Base-by-base conservation (phyloP, 2,888 invertebrate species). In the Zaprionus obscuricornis region DNA sequence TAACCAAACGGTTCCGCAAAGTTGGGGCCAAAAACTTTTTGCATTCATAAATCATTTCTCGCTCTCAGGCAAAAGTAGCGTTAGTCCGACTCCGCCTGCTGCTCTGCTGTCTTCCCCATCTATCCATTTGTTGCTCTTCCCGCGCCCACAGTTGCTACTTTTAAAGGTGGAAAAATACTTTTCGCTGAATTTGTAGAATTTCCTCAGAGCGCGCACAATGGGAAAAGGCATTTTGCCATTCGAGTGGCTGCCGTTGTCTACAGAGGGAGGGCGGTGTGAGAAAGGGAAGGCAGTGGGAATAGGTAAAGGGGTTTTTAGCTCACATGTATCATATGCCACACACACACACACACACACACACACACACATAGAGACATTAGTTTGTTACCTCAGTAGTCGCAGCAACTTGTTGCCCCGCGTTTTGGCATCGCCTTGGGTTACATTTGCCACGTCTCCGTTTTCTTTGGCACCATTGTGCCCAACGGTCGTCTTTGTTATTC, bases 141-240 rank as follows among this genome's bases (percentile, higher is more conserved):
- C 24, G 24, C 36, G 34, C 27, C 29, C 17, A 22, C n/a, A 17
- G 10, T 14, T 47, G 33, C 31, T 73, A 50, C 34, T 68, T 81
- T 85, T 79, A 74, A 84, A 81, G 81, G 81, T 84, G 82, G 62
- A 81, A 81, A 76, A 78, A 86, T 84, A 81, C 75, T 81, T 81
- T 81, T 84, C 86, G 81, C 81, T 81, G 81, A 81, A 86, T 81
- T 84, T 75, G 81, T 81, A 86, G 74, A 86, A 81, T 65, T 84
- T 66, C 47, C 50, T 5, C 4, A 20, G 24, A 62, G 37, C 34
- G 36, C 22, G 36, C 49, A 16, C 29, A 36, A 10, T 7, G 26
- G 17, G 18, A 20, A 50, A 26, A 31, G 29, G 24, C 22, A 45
- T 20, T 10, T 40, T 50, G 57, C 33, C 59, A 65, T 72, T 67